These are phyloP conservation scores for Saxidomus purpurata DNA, from an alignment of 1,140 invertebrate genomes.

Conservation along the genomic window DNA sequence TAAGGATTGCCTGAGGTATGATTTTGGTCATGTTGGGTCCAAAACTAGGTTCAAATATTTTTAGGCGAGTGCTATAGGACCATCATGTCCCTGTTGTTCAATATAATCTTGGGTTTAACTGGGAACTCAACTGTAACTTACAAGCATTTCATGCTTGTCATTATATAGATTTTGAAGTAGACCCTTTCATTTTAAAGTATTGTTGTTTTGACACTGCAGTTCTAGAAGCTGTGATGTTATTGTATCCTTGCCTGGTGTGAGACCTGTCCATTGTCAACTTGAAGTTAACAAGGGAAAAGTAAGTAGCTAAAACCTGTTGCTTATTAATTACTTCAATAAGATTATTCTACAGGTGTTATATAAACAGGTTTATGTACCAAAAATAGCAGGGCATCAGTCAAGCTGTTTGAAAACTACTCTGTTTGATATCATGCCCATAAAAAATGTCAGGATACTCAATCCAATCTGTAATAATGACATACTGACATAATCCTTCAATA, in stretches of 20 bases:
- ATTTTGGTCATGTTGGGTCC: conserved; percentile 2
- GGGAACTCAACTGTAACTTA: background rate
- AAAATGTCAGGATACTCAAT: conserved; percentile 33
- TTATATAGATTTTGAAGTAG: conserved; percentile 17
- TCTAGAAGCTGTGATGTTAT: conserved; percentile 49
- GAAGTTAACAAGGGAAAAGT: conserved; percentile 47
- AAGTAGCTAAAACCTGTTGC: conserved; percentile 34
- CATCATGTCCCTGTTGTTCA: conserved; percentile 15
- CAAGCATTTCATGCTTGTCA: conserved; percentile 5
- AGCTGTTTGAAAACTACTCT: conserved; percentile 32
- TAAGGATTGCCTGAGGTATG: conserved; percentile 23
- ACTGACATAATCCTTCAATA: too few relatives aligned
- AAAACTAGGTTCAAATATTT: conserved; percentile 26
- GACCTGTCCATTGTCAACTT: conserved; percentile 50
- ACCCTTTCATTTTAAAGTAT: conserved; percentile 33
- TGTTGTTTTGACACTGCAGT: conserved; percentile 44
- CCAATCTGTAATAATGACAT: conserved; percentile 27
- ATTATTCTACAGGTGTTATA: conserved; percentile 31
- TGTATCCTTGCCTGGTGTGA: conserved; percentile 31
- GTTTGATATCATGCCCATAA: conserved; percentile 23
- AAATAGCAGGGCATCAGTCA: conserved; percentile 26
- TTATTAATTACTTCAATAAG: conserved; percentile 23
- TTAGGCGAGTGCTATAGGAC: conserved; percentile 26
- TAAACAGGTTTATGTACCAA: background rate
- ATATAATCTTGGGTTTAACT: conserved; percentile 15